Evolutionary conservation across 1,140 invertebrate species (phyloP).

Genomic region (Reticulitermes speratus): DNA sequence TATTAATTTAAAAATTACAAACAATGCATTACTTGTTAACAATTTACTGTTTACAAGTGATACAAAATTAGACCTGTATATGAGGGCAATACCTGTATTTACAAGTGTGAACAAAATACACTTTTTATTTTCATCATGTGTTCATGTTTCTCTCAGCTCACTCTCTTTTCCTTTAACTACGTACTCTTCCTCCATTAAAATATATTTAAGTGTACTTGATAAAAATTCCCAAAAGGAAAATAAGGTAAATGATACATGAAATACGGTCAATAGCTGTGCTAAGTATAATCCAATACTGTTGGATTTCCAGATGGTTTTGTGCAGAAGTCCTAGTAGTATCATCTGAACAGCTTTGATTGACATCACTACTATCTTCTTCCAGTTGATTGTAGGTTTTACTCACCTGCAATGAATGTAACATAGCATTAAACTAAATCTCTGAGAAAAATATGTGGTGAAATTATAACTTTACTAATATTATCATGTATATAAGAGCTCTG

Average conservation of each 20-base stretch:
- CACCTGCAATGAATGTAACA: neutral
- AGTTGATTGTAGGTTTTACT: conserved; percentile 2
- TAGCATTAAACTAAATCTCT: neutral
- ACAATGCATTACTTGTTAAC: too few relatives aligned
- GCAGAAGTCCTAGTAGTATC: neutral
- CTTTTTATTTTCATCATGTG: too few relatives aligned
- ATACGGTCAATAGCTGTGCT: neutral
- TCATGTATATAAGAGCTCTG: neutral
- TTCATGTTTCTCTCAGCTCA: too few relatives aligned
- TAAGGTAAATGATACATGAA: neutral
- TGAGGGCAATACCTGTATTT: too few relatives aligned
- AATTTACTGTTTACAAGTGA: too few relatives aligned
- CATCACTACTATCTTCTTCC: neutral
- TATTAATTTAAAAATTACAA: too few relatives aligned
- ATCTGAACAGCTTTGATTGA: neutral
- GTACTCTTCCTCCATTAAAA: neutral
- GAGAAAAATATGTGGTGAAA: neutral
- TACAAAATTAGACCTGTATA: too few relatives aligned
- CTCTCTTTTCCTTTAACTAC: too few relatives aligned
- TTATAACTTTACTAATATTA: neutral
- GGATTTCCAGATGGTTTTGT: neutral
- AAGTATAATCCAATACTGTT: conserved; percentile 16
- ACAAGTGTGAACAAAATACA: too few relatives aligned
- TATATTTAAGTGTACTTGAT: neutral
- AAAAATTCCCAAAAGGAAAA: neutral